A percentile compares a stretch with the other conserved stretches of the same genome.
Evolutionary conservation across 2,113 vertebrate species (phyloP).

Genomic region (Microcebus tavaratra): DNA sequence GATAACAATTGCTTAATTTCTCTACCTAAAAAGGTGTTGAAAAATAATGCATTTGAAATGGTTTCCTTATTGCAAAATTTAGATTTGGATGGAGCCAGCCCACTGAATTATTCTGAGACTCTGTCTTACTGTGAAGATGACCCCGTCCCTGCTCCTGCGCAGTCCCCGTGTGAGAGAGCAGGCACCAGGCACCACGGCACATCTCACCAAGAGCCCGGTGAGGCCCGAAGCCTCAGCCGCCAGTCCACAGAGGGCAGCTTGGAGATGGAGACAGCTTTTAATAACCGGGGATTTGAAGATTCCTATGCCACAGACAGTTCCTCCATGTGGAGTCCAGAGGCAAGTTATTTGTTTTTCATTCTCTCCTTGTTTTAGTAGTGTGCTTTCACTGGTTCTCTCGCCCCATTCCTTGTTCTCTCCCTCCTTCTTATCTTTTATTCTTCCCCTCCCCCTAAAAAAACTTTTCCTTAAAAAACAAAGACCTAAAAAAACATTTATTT

Average conservation of each 20-base stretch:
- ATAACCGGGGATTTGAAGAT: slow-evolving; percentile 83
- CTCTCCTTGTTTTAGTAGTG: neutral
- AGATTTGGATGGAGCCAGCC: slow-evolving; percentile 88
- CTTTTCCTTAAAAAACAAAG: slow-evolving; percentile 1
- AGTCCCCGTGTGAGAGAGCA: slow-evolving; percentile 56
- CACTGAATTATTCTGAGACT: slow-evolving; percentile 85
- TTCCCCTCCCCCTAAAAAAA: neutral
- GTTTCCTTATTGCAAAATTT: slow-evolving; percentile 78
- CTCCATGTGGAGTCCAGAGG: slow-evolving; percentile 93
- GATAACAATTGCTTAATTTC: neutral
- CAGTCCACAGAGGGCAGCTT: slow-evolving; percentile 80
- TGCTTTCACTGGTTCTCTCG: neutral
- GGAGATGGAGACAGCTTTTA: slow-evolving; percentile 82
- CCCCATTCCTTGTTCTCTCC: too few species aligned
- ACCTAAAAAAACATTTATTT: neutral
- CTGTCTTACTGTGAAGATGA: slow-evolving; percentile 80
- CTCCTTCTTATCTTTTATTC: neutral
- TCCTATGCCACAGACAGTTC: slow-evolving; percentile 89
- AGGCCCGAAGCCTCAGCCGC: slow-evolving; percentile 38
- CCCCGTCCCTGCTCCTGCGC: slow-evolving; percentile 75
- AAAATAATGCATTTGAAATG: slow-evolving; percentile 73
- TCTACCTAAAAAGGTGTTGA: slow-evolving; percentile 2
- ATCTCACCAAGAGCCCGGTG: slow-evolving; percentile 60
- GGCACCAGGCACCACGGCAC: slow-evolving; percentile 49
- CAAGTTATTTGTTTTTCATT: slow-evolving; percentile 73